Conservation (phyloP, 2,888 invertebrate genomes). For the Pseudococcus longispinus region DNA sequence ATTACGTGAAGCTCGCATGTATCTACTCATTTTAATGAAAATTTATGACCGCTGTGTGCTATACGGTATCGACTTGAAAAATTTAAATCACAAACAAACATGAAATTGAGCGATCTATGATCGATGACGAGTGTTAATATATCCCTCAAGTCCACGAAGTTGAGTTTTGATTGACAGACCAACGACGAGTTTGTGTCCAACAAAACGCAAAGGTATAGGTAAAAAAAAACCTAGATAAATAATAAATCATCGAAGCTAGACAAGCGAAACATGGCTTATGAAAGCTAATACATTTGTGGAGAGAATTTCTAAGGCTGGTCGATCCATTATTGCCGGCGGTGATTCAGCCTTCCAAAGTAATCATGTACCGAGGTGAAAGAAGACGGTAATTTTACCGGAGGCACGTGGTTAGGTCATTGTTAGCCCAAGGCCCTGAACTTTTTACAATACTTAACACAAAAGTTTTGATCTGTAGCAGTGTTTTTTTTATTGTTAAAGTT, state of each 20-base stretch:
- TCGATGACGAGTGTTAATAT: constrained; percentile 43
- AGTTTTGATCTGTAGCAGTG: constrained; percentile 15
- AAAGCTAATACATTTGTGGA: constrained; percentile 42
- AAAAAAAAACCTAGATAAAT: constrained; percentile 34
- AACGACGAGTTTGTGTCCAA: constrained; percentile 13
- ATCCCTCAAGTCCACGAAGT: constrained; percentile 3
- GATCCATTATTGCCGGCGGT: constrained; percentile 14
- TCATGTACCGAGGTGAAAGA: constrained; percentile 46
- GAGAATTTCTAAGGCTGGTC: constrained; percentile 29
- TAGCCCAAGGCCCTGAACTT: constrained; percentile 48
- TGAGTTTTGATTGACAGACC: constrained; percentile 18
- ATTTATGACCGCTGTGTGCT: not conserved
- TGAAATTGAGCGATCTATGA: constrained; percentile 13
- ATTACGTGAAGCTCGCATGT: not conserved
- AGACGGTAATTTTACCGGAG: constrained; percentile 47
- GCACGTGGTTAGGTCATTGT: constrained; percentile 53
- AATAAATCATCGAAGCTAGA: constrained; percentile 32
- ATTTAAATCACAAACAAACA: not conserved
- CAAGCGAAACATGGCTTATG: constrained; percentile 41
- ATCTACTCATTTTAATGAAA: not conserved
- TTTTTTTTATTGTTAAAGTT: constrained; percentile 34
- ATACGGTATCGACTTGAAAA: not conserved
- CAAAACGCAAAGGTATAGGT: not conserved
- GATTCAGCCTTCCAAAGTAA: constrained; percentile 19
- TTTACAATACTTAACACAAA: constrained; percentile 25